Percentiles rank a stretch among this genome's conserved stretches.
Conservation (phyloP, 2,113 vertebrate species). For the Cavia aperea region DNA sequence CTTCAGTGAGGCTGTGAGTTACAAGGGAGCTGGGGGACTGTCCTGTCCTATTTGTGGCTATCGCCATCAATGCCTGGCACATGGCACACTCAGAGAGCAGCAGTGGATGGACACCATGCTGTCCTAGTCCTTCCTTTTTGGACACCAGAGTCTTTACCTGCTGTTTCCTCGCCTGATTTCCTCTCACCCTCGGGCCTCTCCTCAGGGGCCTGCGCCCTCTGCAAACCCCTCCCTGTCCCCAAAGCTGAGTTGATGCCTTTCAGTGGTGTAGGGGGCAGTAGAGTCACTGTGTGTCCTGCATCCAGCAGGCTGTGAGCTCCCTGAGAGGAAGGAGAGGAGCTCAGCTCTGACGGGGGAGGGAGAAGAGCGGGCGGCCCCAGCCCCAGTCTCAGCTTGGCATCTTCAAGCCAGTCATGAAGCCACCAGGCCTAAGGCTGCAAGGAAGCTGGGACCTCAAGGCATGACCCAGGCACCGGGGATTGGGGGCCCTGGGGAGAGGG, state of each 20-base stretch:
- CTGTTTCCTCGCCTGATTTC: neutral
- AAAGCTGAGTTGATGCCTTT: neutral
- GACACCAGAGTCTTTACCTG: neutral
- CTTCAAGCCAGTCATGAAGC: neutral
- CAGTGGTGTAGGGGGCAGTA: neutral
- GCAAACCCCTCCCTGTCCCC: neutral
- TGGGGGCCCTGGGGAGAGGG: rapidly evolving
- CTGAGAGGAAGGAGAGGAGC: neutral
- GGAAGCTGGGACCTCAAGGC: neutral
- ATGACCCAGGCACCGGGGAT: neutral
- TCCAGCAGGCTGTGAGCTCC: neutral
- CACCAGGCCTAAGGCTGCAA: rapidly evolving
- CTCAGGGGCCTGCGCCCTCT: neutral
- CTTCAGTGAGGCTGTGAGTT: neutral
- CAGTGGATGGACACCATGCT: rapidly evolving
- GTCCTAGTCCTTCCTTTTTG: neutral
- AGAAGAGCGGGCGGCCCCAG: rapidly evolving
- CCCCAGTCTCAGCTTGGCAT: neutral
- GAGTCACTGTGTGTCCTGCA: neutral
- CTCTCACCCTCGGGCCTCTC: neutral
- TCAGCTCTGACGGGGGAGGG: no score
- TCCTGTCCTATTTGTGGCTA: neutral
- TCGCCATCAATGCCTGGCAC: neutral
- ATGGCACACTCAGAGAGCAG: rapidly evolving
- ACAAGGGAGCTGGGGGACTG: neutral